These are phyloP conservation scores for Eumacrocentrus americanus DNA, from an alignment of 2,888 invertebrate genomes.

Conservation along the genomic window DNA sequence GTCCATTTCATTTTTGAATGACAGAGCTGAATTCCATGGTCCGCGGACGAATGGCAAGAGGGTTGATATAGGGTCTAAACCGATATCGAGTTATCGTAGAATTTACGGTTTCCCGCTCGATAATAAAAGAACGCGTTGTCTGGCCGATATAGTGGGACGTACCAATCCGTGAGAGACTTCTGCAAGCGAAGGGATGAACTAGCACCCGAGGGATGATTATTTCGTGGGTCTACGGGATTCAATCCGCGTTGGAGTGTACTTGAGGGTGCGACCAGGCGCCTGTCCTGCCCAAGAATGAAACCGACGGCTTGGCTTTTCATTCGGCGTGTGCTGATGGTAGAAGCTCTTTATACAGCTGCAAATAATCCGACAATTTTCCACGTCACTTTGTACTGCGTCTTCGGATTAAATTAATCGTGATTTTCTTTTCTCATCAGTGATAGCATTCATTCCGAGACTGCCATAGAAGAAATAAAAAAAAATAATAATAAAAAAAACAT, in stretches of 20 bases:
- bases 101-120: conserved; percentile 41
- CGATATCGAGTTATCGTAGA: conserved; percentile 32
- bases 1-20: too few relatives aligned
- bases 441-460: too few relatives aligned
- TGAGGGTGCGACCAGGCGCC: conserved; percentile 49
- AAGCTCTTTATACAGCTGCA: conserved; percentile 54
- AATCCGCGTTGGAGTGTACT: conserved; percentile 58
- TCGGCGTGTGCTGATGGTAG: conserved; percentile 35
- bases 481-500: conserved; percentile 12
- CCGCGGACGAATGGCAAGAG: too few relatives aligned
- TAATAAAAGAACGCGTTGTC: conserved; percentile 39
- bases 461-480: too few relatives aligned
- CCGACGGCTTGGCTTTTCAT: conserved; percentile 51
- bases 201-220: conserved; percentile 53
- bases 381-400: conserved; percentile 37
- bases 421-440: too few relatives aligned
- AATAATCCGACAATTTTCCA: conserved; percentile 58
- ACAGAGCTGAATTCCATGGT: too few relatives aligned
- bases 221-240: conserved; percentile 56
- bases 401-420: too few relatives aligned
- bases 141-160: conserved; percentile 35
- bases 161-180: conserved; percentile 48
- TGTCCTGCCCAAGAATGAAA: conserved; percentile 44
- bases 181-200: conserved; percentile 55
- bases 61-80: not conserved